Conservation (phyloP, 2,797 vertebrate species). For the Cirrhinus mrigala region DNA sequence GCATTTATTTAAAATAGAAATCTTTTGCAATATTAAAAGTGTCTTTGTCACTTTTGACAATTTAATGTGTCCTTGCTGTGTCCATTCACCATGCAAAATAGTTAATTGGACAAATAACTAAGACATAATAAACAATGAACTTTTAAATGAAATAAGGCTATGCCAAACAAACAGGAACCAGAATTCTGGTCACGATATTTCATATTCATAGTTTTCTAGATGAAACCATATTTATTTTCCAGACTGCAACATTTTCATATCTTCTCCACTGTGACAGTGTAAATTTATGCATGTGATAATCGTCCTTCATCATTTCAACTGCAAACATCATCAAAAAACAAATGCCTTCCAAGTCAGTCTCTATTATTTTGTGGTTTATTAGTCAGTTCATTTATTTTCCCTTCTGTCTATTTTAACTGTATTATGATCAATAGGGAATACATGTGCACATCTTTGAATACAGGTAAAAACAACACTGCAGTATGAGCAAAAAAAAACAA, state of each 20-base stretch:
- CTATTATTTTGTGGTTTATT: not conserved
- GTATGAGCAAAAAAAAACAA: not conserved
- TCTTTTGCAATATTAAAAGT: not conserved
- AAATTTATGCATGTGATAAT: not conserved
- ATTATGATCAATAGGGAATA: not conserved
- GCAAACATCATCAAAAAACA: not conserved
- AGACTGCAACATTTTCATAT: not conserved
- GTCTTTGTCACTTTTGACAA: not conserved
- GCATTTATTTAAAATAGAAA: not conserved
- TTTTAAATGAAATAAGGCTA: not conserved
- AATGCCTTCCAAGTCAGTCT: not conserved
- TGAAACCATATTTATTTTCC: not conserved
- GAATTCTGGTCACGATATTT: not conserved
- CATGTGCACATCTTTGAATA: not conserved
- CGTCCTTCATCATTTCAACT: not conserved
- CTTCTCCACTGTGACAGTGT: not conserved
- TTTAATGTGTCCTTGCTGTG: not conserved
- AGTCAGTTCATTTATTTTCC: not conserved
- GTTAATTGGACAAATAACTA: not conserved
- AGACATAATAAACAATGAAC: not conserved
- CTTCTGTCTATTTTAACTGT: too few relatives aligned
- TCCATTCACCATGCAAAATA: not conserved
- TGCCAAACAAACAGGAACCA: not conserved
- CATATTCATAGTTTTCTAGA: constrained; percentile 11
- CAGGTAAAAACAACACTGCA: not conserved